Base-by-base conservation (phyloP, 2,888 invertebrate species). In the Cryptophagus acutangulus region DNA sequence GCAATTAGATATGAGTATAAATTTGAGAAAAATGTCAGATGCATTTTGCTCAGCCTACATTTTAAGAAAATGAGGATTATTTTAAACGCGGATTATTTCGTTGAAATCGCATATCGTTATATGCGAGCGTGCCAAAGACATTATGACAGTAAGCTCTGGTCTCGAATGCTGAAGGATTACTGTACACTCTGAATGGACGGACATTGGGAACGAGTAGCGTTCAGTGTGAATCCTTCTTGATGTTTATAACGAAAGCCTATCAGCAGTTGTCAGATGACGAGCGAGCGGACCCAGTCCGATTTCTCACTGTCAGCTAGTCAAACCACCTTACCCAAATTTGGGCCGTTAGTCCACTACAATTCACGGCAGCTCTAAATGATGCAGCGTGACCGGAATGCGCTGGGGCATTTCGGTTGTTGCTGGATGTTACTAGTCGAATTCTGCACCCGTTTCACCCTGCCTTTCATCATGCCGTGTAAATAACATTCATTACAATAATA, bases 291-390 rank as follows among this genome's bases (percentile, higher is more conserved):
- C 57, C 59, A 51, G 51, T 46, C 55, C 64, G 61, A 66, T 65
- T 66, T 62, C 65, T 65, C 65, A 65, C 60, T 64, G 66, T 65
- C 66, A 59, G 55, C 49, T 46, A n/a, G n/a, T n/a, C n/a, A n/a
- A 43, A 35, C 57, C 49, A 64, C 63, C 64, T 64, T 65, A 61
- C 59, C 61, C 62, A 63, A 66, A 66, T 65, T n/a, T 65, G 60
- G 58, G 46, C 53, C 52, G 34, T 45, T 45, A 57, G 55, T 59
- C 58, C 54, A 56, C 55, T 60, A 58, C 57, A 62, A 60, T 60
- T 62, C 58, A 58, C 56, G 48, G 52, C 51, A 49, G 51, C 55
- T 56, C 54, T 57, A 60, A 63, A 62, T 61, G 55, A 64, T 58
- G 56, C 51, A 57, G 55, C 64, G 61, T 64, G 65, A 64, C 64